Percentiles rank a stretch among this genome's conserved stretches.
phyloP scores from a whole-genome alignment of 2,888 invertebrate species.

The Coleophora flavipennella region DNA sequence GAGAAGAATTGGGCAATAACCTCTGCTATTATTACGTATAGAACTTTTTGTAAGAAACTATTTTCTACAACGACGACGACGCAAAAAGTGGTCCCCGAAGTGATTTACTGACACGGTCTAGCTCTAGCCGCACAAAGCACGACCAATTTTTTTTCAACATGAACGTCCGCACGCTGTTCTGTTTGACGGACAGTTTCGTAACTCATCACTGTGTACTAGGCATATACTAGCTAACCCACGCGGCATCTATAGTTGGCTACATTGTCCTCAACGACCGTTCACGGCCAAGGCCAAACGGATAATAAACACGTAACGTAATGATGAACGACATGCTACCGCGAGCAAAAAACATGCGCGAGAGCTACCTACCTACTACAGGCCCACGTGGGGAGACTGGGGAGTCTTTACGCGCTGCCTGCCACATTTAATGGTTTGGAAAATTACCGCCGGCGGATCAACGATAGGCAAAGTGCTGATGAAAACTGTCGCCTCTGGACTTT shows the following conservation, averaged over 20 bases:
- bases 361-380: conserved; percentile 12
- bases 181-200: too few species aligned
- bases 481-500: conserved; percentile 23
- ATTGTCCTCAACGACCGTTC: conserved; percentile 58
- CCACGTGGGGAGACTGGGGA: conserved; percentile 60
- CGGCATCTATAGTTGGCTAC: conserved; percentile 35
- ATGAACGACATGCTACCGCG: conserved; percentile 55
- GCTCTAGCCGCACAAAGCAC: too few species aligned
- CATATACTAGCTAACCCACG: background rate
- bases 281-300: conserved; percentile 67
- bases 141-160: too few species aligned
- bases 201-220: too few species aligned
- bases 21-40: too few species aligned
- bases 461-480: conserved; percentile 22
- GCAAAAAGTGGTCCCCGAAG: too few species aligned
- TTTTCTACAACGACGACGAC: too few species aligned
- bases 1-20: too few species aligned
- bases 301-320: conserved; percentile 61
- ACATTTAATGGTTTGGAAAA: conserved; percentile 61
- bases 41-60: too few species aligned
- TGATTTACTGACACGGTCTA: too few species aligned
- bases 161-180: too few species aligned
- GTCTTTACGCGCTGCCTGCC: conserved; percentile 31
- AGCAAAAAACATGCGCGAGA: conserved; percentile 43
- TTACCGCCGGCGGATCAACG: conserved; percentile 34